Conservation (phyloP, 1,140 invertebrate species). For the Ostrea denselamellosa region DNA sequence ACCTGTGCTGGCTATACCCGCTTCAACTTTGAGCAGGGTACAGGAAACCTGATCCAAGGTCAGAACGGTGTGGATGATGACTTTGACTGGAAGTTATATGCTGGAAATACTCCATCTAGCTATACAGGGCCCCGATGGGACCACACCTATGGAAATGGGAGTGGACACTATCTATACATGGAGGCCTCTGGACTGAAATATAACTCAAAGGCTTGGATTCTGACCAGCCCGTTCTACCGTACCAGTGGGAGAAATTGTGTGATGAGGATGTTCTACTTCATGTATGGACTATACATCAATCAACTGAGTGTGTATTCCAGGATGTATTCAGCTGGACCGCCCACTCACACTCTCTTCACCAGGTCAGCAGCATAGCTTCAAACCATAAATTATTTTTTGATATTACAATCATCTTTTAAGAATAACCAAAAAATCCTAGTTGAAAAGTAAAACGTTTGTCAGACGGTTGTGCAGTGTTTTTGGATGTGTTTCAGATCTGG, state of each 20-base stretch:
- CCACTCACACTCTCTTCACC: conserved; percentile 61
- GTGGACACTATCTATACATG: conserved; percentile 75
- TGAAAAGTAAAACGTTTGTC: too few species aligned
- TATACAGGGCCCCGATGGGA: conserved; percentile 67
- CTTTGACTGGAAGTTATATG: conserved; percentile 67
- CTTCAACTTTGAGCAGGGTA: conserved; percentile 67
- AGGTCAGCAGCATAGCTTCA: conserved; percentile 8
- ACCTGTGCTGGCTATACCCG: conserved; percentile 57
- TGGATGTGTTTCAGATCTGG: conserved; percentile 43
- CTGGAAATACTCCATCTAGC: conserved; percentile 53
- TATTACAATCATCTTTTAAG: too few species aligned
- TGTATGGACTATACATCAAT: conserved; percentile 74
- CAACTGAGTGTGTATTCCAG: conserved; percentile 69
- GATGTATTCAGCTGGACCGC: conserved; percentile 65
- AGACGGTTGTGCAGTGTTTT: neutral
- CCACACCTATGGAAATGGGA: conserved; percentile 66
- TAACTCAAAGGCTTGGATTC: conserved; percentile 66
- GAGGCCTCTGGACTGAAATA: conserved; percentile 80
- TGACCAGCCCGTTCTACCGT: conserved; percentile 60
- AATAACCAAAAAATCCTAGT: too few species aligned
- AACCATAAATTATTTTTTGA: neutral
- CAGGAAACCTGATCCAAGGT: conserved; percentile 60
- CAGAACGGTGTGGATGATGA: conserved; percentile 64
- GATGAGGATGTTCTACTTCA: conserved; percentile 73
- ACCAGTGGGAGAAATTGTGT: conserved; percentile 59